Percentiles rank a stretch among this genome's conserved stretches.
Conservation (phyloP, 2,888 invertebrate genomes). For the Fragum whitleyi region DNA sequence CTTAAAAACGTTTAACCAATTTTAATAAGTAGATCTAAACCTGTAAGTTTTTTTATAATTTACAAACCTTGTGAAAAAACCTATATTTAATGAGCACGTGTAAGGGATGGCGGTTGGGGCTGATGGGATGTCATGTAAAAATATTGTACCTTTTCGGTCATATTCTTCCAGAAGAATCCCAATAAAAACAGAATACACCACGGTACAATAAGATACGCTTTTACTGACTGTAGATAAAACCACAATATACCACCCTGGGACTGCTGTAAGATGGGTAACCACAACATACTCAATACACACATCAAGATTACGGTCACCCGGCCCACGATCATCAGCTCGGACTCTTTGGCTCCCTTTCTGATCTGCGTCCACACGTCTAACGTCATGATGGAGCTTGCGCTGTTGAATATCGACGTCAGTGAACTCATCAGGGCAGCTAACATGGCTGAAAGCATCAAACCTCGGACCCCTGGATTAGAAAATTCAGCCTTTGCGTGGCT, state of each 20-base stretch:
- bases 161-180: conserved; percentile 86
- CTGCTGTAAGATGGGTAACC: conserved; percentile 86
- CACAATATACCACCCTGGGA: conserved; percentile 86
- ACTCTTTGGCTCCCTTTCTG: conserved; percentile 76
- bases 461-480: conserved; percentile 78
- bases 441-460: conserved; percentile 87
- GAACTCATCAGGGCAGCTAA: conserved; percentile 87
- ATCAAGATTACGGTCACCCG: conserved; percentile 82
- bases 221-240: conserved; percentile 87
- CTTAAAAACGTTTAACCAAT: too few species aligned
- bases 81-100: too few species aligned
- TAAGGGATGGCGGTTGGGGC: too few species aligned
- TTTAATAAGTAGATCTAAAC: too few species aligned
- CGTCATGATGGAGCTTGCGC: conserved; percentile 87
- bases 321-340: conserved; percentile 84
- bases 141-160: conserved; percentile 86
- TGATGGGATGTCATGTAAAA: too few species aligned
- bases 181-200: conserved; percentile 87
- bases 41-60: too few species aligned
- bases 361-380: conserved; percentile 86
- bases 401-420: conserved; percentile 87
- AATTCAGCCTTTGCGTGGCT: too few species aligned
- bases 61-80: too few species aligned
- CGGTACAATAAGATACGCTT: conserved; percentile 87
- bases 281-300: conserved; percentile 81